phyloP scores from a whole-genome alignment of 2,888 invertebrate species.

The Ophion ventricosus region DNA sequence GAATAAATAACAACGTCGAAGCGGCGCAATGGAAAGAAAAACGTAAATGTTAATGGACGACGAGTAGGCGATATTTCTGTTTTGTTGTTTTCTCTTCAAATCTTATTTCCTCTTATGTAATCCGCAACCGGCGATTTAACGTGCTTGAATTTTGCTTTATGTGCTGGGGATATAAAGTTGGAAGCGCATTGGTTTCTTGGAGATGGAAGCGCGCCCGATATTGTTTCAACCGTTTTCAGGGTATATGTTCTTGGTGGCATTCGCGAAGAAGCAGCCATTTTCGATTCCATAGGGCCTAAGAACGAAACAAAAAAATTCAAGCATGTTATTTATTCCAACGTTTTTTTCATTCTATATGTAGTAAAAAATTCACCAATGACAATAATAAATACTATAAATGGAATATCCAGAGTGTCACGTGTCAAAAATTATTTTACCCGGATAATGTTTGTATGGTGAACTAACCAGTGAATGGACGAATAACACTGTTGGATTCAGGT shows the following conservation, averaged over 20 bases:
- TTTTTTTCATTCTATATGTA: too few species aligned
- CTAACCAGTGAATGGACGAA: too few species aligned
- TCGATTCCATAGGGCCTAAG: background rate
- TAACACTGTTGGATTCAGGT: too few species aligned
- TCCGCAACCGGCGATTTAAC: slow-evolving; percentile 67
- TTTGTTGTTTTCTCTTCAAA: background rate
- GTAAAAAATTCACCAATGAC: background rate
- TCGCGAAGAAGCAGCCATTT: background rate
- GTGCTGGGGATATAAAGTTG: background rate
- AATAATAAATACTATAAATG: background rate
- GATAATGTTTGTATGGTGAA: background rate
- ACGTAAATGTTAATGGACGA: background rate
- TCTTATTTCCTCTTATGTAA: slow-evolving; percentile 66
- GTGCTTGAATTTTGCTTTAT: slow-evolving; percentile 30
- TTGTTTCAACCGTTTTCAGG: too few species aligned
- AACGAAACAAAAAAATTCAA: background rate
- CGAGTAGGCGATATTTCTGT: background rate
- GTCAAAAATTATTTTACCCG: background rate
- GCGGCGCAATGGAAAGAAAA: background rate
- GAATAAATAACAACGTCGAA: background rate
- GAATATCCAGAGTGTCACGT: background rate
- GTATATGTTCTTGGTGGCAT: background rate
- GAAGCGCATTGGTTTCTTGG: background rate
- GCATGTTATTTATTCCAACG: background rate
- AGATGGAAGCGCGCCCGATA: background rate